Percentiles rank a stretch among this genome's conserved stretches.
Conservation (phyloP, 2,888 invertebrate species). For the Cheilosia grossa region DNA sequence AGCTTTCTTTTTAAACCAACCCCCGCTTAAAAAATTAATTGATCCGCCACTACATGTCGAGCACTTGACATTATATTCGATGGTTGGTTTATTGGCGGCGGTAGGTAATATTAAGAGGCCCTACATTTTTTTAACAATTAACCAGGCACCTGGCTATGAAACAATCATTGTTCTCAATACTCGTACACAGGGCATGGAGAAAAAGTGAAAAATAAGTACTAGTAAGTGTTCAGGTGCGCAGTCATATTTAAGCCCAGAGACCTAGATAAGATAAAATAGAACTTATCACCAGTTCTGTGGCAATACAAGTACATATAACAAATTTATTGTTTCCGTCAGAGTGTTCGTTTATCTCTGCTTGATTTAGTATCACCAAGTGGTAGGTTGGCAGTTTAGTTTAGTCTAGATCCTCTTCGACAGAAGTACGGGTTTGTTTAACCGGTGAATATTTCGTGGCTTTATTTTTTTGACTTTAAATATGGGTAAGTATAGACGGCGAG, state of each 20-base stretch:
- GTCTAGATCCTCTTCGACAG: slow-evolving; percentile 38
- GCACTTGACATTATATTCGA: background rate
- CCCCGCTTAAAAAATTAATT: background rate
- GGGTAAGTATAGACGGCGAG: slow-evolving; percentile 30
- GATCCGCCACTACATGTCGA: background rate
- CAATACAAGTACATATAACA: slow-evolving; percentile 6
- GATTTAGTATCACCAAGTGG: slow-evolving; percentile 51
- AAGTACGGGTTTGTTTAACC: slow-evolving; percentile 16
- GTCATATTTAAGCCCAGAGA: background rate
- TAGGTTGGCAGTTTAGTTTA: slow-evolving; percentile 45
- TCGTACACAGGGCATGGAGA: background rate
- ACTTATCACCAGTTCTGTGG: slow-evolving; percentile 2
- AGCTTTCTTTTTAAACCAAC: background rate
- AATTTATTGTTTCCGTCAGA: slow-evolving; percentile 32
- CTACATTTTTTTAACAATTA: background rate
- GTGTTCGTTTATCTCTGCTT: slow-evolving; percentile 1
- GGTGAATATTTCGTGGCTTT: background rate
- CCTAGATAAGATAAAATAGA: slow-evolving; percentile 43
- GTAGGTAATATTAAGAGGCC: background rate
- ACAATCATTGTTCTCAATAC: slow-evolving; percentile 11
- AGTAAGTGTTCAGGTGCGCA: background rate
- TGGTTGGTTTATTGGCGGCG: slow-evolving; percentile 3
- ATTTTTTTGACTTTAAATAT: slow-evolving; percentile 15
- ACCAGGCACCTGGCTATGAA: background rate
- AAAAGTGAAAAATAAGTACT: background rate